phyloP scores from a whole-genome alignment of 2,797 vertebrate genomes.

The Phylloscopus collybita region DNA sequence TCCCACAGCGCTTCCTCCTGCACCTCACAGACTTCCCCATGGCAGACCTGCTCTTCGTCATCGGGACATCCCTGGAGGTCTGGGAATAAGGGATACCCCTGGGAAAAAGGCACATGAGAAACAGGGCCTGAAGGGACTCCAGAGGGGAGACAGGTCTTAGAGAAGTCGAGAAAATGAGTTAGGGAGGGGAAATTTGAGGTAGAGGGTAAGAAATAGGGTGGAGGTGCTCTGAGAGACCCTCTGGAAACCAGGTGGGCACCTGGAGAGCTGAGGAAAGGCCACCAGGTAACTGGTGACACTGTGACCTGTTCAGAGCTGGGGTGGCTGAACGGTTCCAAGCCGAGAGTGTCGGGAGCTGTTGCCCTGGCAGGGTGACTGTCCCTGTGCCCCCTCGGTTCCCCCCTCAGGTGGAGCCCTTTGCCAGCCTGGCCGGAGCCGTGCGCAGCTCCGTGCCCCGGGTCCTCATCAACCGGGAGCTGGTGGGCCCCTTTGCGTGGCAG shows the following conservation, averaged over 20 bases:
- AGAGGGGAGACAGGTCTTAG: background rate
- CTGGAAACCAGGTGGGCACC: background rate
- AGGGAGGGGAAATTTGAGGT: background rate
- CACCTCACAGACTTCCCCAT: slow-evolving; percentile 88
- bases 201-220: background rate
- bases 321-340: accelerated
- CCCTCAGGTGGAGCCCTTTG: slow-evolving; percentile 94
- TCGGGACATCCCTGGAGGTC: slow-evolving; percentile 96
- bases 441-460: slow-evolving; percentile 84
- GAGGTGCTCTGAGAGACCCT: background rate
- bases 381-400: background rate
- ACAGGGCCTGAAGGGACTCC: background rate
- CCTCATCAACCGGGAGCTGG: slow-evolving; percentile 90
- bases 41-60: slow-evolving; percentile 91
- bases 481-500: slow-evolving; percentile 84
- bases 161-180: background rate
- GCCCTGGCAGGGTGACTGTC: background rate
- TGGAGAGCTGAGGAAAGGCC: background rate
- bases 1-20: slow-evolving; percentile 87
- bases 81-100: background rate
- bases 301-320: background rate
- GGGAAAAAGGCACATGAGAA: background rate
- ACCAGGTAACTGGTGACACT: background rate
- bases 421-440: slow-evolving; percentile 86
- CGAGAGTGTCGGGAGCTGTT: accelerated